Base-by-base conservation (phyloP, 2,888 invertebrate genomes). In the Melanotus villosus region DNA sequence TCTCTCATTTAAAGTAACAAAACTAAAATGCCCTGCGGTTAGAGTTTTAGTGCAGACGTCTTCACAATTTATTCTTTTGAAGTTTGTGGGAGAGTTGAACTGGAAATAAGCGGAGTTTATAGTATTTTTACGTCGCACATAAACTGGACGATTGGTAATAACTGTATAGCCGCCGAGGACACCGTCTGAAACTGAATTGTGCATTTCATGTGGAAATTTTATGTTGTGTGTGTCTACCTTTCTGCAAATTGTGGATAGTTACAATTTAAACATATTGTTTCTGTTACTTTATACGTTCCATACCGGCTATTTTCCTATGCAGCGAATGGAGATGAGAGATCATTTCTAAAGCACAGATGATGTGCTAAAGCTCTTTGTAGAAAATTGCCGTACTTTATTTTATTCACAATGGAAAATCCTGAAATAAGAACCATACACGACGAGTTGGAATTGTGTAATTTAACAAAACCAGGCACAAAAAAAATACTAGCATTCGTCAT, bases 101-200 rank as follows among this genome's bases (percentile, higher is more conserved):
- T 56, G 52, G 60, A 59, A 67, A 62, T 67, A 60, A 62, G 59
- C 67, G 43, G 62, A 47, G 50, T 74, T 74, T 72, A 72, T 68
- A 63, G 68, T 66, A 68, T 74, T 72, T 74, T 74, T 74, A 74
- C 65, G 72, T 65, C 50, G 41, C 45, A 64, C 68, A 72, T 74
- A 74, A 74, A 74, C 56, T 66, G 68, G 69, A 70, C 72, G 72
- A 74, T 74, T 70, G 72, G 67, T 67, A 67, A 67, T 67, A 67
- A 67, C 67, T 62, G 54, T 54, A 59, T 59, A 60, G 30, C 34
- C 41, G 52, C 23, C 67, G 34, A 67, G 67, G 67, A 67, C 67
- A 62, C 21, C 57, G 43, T 43, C 57, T 62, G 47, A 50, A 47
- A 21, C 47, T 65, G 57, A 57, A 43, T 64, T 41, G 64, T 64